Evolutionary conservation across 2,888 invertebrate genomes (phyloP).

Genomic region (Protophormia terraenovae): DNA sequence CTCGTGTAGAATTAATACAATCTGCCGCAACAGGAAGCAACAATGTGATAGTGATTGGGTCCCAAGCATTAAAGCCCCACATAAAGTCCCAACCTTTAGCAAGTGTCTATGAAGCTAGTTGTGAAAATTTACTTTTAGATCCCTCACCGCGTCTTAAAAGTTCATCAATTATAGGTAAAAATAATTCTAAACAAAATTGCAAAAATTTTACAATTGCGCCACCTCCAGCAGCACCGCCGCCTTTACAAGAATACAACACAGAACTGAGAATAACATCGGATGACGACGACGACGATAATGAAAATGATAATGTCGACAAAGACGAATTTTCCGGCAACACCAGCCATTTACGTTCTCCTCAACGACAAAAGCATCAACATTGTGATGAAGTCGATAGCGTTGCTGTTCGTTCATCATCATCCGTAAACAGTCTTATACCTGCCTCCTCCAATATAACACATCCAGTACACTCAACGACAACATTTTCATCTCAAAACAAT

Average conservation of each 20-base stretch:
- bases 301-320: slow-evolving; percentile 52
- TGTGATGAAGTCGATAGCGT: slow-evolving; percentile 60
- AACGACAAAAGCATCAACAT: slow-evolving; percentile 27
- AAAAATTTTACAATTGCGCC: slow-evolving; percentile 49
- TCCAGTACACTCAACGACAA: slow-evolving; percentile 18
- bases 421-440: slow-evolving; percentile 50
- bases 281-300: slow-evolving; percentile 63
- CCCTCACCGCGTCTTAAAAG: slow-evolving; percentile 70
- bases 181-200: slow-evolving; percentile 47
- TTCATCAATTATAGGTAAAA: slow-evolving; percentile 38
- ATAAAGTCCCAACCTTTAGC: slow-evolving; percentile 80
- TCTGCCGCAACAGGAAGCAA: slow-evolving; percentile 7
- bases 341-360: slow-evolving; percentile 12
- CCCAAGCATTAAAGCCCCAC: slow-evolving; percentile 71
- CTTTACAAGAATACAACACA: slow-evolving; percentile 64
- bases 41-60: slow-evolving; percentile 41
- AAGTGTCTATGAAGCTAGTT: slow-evolving; percentile 82
- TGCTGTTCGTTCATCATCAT: slow-evolving; percentile 41
- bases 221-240: slow-evolving; percentile 59
- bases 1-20: slow-evolving; percentile 35
- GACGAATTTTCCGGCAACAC: slow-evolving; percentile 61
- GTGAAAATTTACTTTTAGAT: slow-evolving; percentile 80
- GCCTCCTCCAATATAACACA: slow-evolving; percentile 48
- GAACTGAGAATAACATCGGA: slow-evolving; percentile 73
- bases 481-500: slow-evolving; percentile 45